Evolutionary conservation across 2,888 invertebrate species (phyloP), one percentile per base, ranked within the genome.

Genomic region (Hirtodrosophila trivittata): DNA sequence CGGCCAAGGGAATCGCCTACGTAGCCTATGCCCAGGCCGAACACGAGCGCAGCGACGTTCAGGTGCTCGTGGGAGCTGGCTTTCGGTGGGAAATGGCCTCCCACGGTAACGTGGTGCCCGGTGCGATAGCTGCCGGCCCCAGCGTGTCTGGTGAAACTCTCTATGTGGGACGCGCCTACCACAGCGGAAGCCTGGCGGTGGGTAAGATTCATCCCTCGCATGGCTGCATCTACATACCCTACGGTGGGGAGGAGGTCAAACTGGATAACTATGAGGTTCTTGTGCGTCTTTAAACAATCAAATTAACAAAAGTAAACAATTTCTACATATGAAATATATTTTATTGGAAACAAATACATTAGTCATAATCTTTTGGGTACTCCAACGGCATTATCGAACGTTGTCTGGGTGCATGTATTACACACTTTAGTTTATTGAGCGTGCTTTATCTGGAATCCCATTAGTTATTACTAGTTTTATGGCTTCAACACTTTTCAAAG

Each of bases 251-350:
- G 86, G 95, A 95, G 87, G 90, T 92, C 67, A 92, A 91, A 52
- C 93, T 93, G 63, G 87, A 91, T 0, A 92, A 93, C 69, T 95
- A 95, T 90, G 95, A 96, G 89, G 93, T 94, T 45, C 92, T 96
- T 3, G 93, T 94, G 6, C 25, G 82, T 43, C 18, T 35, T 5
- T 87, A 82, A 38, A 14, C 3, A 0, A 21, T 21, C 5, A 21
- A 3, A 21, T 5, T 2, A 21, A n/a, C n/a, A 21, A 21, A 21
- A 21, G 18, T 2, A 21, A 21, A 21, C 18, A 21, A 21, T 21
- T 21, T n/a, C n/a, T n/a, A n/a, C n/a, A n/a, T n/a, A n/a, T 3
- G 5, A 21, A 21, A 21, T 21, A 21, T 21, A 21, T 21, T 21
- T 21, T 21, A 3, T 21, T 5, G n/a, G n/a, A n/a, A n/a, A n/a